phyloP scores from a whole-genome alignment of 2,797 vertebrate genomes.

The Mormyrus proboscirostris region DNA sequence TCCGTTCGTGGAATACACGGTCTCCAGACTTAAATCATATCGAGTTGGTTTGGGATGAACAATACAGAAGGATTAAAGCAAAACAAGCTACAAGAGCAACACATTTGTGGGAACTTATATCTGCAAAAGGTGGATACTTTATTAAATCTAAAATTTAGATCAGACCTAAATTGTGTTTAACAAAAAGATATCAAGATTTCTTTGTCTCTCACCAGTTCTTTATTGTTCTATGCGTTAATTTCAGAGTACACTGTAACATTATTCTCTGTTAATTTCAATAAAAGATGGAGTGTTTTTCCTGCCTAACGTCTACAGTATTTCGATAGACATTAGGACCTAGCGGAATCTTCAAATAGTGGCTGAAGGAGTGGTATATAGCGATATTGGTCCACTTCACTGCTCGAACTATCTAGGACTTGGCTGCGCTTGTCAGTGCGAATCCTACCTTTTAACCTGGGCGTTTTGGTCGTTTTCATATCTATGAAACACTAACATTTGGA shows the following conservation, averaged over 20 bases:
- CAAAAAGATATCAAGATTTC: background rate
- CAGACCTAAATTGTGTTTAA: background rate
- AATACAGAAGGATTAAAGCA: background rate
- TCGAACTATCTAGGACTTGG: slow-evolving; percentile 5
- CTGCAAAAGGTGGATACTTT: background rate
- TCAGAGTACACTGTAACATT: background rate
- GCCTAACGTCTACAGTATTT: background rate
- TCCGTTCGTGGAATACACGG: background rate
- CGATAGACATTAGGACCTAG: slow-evolving; percentile 15
- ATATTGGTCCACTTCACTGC: background rate
- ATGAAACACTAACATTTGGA: background rate
- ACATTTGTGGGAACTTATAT: background rate
- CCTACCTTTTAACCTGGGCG: background rate
- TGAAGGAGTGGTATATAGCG: background rate
- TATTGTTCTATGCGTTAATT: background rate
- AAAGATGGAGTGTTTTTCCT: background rate
- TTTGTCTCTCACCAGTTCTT: background rate
- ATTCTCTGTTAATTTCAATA: background rate
- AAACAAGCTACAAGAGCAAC: background rate
- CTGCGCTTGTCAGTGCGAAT: background rate
- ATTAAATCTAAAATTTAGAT: background rate
- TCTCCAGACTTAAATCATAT: background rate
- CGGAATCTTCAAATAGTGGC: background rate
- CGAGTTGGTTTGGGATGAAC: background rate
- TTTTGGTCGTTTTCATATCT: background rate